Percentiles rank a stretch among this genome's conserved stretches.
Conservation (phyloP, 2,888 invertebrate species). For the Ceratothoa steindachneri region DNA sequence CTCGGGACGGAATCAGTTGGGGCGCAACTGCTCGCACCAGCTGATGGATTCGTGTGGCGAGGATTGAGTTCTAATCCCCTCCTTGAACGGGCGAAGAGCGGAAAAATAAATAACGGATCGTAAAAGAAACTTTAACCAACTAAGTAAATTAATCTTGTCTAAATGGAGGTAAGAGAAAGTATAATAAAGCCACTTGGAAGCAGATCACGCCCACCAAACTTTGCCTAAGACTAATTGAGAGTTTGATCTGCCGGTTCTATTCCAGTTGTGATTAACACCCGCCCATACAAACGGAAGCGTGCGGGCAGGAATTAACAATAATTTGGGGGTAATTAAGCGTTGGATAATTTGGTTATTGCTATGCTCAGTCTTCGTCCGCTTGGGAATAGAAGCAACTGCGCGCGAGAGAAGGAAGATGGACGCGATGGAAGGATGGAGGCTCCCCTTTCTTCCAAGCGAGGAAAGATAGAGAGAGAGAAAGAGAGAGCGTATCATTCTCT, state of each 20-base stretch:
- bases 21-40: too few species aligned
- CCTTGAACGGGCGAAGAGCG: not conserved
- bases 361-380: not conserved
- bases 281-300: not conserved
- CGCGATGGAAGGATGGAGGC: not conserved
- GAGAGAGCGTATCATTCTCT: not conserved
- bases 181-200: not conserved
- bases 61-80: too few species aligned
- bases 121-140: not conserved
- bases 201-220: not conserved
- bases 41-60: too few species aligned
- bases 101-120: not conserved
- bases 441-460: too few species aligned
- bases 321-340: not conserved
- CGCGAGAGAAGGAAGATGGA: not conserved
- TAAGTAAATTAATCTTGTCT: slow-evolving; percentile 4
- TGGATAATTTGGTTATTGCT: slow-evolving; percentile 10
- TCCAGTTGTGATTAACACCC: not conserved
- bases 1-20: too few species aligned
- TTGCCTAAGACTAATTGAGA: slow-evolving; percentile 8
- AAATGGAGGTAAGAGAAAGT: not conserved
- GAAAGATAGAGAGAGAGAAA: not conserved
- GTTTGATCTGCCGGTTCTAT: not conserved
- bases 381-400: slow-evolving; percentile 1
- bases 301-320: not conserved